phyloP scores from a whole-genome alignment of 2,797 vertebrate genomes.

The Xerus rutilus region DNA sequence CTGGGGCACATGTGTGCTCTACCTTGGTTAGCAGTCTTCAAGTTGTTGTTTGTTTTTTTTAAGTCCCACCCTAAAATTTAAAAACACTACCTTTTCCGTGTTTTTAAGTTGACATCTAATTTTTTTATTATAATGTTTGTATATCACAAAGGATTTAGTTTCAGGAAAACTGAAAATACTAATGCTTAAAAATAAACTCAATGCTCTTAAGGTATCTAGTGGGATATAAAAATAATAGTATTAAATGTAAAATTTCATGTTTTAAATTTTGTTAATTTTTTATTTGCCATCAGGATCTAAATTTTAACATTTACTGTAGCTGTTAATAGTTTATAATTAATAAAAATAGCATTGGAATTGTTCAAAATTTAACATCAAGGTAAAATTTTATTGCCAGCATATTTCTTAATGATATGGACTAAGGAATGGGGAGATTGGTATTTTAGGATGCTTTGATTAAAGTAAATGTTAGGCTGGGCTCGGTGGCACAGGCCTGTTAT shows the following conservation, averaged over 20 bases:
- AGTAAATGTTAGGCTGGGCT: neutral
- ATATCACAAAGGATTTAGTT: neutral
- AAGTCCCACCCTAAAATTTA: neutral
- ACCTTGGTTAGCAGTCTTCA: neutral
- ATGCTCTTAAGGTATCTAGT: neutral
- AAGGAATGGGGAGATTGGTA: neutral
- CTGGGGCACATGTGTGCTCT: neutral
- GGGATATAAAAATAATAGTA: neutral
- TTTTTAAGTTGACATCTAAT: slow-evolving; percentile 2
- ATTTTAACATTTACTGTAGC: neutral
- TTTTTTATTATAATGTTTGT: neutral
- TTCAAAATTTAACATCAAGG: neutral
- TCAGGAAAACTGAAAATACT: slow-evolving; percentile 9
- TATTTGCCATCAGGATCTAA: neutral
- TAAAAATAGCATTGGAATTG: slow-evolving; percentile 20
- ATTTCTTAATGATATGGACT: neutral
- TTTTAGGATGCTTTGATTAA: neutral
- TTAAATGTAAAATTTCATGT: neutral
- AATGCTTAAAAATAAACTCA: neutral
- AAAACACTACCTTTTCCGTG: neutral
- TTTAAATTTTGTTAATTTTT: slow-evolving; percentile 16
- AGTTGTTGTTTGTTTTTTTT: neutral
- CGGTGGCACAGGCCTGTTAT: no score
- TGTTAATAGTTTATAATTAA: neutral
- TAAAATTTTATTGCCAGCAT: neutral